Conservation (phyloP, 2,888 invertebrate species). For the Tholera decimalis region DNA sequence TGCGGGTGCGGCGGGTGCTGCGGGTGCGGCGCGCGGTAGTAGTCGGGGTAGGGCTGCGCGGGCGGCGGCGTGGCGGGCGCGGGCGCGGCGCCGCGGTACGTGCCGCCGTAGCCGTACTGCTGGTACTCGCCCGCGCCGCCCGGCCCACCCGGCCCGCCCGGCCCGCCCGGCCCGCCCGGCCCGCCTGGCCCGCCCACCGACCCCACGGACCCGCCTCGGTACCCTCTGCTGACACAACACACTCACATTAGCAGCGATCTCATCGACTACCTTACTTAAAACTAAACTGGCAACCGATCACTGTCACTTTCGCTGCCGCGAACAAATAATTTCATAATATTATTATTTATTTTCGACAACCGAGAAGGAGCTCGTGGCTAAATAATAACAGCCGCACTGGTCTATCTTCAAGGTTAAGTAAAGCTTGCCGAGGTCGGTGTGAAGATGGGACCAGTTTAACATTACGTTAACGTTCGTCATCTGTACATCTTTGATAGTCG, state of each 20-base stretch:
- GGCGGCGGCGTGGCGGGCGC: conserved; percentile 79
- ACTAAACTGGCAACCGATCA: neutral
- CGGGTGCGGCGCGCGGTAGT: conserved; percentile 84
- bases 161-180: conserved; percentile 47
- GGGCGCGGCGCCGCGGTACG: conserved; percentile 80
- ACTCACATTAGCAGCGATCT: neutral
- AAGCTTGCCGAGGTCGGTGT: too few species aligned
- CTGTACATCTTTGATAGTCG: too few species aligned
- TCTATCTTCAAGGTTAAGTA: too few species aligned
- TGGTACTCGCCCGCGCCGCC: conserved; percentile 72
- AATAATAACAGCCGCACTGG: too few species aligned
- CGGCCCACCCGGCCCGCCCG: conserved; percentile 24
- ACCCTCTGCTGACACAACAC: conserved; percentile 72
- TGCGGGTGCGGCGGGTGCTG: conserved; percentile 75
- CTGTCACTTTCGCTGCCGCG: too few species aligned
- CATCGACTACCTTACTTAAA: neutral
- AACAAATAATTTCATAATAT: too few species aligned
- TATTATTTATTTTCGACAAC: too few species aligned
- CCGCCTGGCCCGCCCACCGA: too few species aligned
- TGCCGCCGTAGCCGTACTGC: conserved; percentile 87
- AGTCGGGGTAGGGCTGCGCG: conserved; percentile 84
- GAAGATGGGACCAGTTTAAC: too few species aligned
- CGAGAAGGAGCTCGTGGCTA: too few species aligned
- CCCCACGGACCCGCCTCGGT: conserved; percentile 68
- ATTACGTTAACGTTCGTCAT: too few species aligned